Evolutionary conservation across 1,140 invertebrate species (phyloP).

Genomic region (Coenobita brevimanus): DNA sequence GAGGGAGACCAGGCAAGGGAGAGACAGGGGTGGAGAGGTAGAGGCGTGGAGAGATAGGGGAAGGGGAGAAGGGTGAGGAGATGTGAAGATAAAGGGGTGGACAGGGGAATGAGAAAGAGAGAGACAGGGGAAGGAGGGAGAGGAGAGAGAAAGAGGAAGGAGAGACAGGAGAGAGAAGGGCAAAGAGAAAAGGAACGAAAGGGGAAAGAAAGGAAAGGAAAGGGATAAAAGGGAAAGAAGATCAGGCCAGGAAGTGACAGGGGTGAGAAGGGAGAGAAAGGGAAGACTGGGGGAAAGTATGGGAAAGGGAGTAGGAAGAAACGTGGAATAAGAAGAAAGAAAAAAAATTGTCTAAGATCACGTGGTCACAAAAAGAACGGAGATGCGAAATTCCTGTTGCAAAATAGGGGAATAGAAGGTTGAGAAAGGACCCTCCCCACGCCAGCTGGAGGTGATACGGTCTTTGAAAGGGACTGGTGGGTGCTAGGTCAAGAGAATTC

Average conservation of each 20-base stretch:
- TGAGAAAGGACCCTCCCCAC: too few relatives aligned
- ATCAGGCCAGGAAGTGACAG: neutral
- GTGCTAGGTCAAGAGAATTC: too few relatives aligned
- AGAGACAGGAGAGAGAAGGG: neutral
- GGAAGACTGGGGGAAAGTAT: neutral
- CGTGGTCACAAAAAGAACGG: neutral
- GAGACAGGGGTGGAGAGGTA: too few relatives aligned
- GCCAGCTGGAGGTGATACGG: too few relatives aligned
- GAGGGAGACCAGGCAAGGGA: too few relatives aligned
- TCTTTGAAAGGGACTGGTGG: too few relatives aligned
- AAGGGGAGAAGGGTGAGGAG: neutral
- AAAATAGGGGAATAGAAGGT: neutral
- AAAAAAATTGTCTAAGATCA: neutral
- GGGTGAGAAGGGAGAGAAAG: neutral
- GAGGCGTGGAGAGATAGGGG: neutral
- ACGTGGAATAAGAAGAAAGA: neutral
- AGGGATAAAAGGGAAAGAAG: neutral
- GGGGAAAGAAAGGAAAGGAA: slow-evolving; percentile 1
- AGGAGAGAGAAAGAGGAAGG: neutral
- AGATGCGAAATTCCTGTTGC: neutral
- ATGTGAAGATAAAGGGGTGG: too few relatives aligned
- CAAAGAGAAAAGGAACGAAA: too few relatives aligned
- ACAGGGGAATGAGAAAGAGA: neutral
- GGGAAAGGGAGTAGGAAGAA: neutral
- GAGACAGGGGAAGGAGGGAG: neutral